Base-by-base conservation (phyloP, 2,113 vertebrate genomes). In the Amazona vittata region DNA sequence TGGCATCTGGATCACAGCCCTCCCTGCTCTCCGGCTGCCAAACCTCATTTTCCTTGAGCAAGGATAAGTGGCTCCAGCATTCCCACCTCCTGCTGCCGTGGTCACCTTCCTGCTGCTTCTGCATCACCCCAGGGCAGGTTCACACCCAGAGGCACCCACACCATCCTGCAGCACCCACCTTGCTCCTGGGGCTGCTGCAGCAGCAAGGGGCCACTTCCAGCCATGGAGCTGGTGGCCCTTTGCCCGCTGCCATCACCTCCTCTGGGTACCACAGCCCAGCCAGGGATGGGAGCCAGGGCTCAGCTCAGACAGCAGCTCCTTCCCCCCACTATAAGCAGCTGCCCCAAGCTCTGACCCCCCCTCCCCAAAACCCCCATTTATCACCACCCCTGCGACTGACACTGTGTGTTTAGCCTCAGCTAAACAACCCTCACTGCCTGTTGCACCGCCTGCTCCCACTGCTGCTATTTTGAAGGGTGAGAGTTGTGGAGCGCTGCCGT, bases 401-500 rank as follows among this genome's bases (percentile, higher is more conserved):
- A 15, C 4, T 0, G 13, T 1, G 14, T 78, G 83, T 69, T 55
- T 15, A 90, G 87, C 94, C 90, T 35, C 92, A 59, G 33, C 57
- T 59, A 59, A 59, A 35, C 90, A 68, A 84, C 84, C 71, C 20
- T 91, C 11, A 14, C 76, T 55, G 77, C 71, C 77, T 55, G 74
- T 28, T 76, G 39, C 69, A 24, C 85, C 3, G 76, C 94, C 95
- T 74, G 92, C 92, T 92, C 94, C 96, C 96, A 91, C 94, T 15
- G 29, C 22, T 95, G 75, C 95, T 96, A 95, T 94, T 96, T 96
- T 94, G 93, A 91, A 79, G 80, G 87, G 96, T 90, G 95, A 83
- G 93, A 87, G 88, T 63, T 86, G 86, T 71, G 86, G 90, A 75
- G 94, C 96, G 67, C 71, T 53, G 79, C 16, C 78, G 26, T 92